Percentiles rank a stretch among this genome's conserved stretches.
These are phyloP conservation scores for Sesia bembeciformis DNA, from an alignment of 2,888 invertebrate genomes.

Conservation along the genomic window DNA sequence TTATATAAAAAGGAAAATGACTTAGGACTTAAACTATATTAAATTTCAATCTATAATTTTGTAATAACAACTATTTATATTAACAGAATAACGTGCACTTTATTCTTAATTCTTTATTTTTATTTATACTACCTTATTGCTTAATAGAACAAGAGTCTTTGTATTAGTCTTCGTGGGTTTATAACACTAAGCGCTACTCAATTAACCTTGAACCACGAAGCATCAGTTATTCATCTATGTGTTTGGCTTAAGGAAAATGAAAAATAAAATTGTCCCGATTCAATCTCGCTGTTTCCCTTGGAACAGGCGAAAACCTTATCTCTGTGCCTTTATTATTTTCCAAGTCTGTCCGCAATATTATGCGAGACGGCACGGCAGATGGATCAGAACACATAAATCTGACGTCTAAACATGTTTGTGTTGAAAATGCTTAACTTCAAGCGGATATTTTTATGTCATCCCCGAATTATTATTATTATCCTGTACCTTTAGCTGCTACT, in stretches of 20 bases:
- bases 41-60: no score
- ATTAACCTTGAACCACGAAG: conserved; percentile 28
- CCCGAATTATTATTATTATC: conserved; percentile 10
- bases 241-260: conserved; percentile 43
- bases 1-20: no score
- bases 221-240: conserved; percentile 36
- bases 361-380: conserved; percentile 58
- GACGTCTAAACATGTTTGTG: conserved; percentile 61
- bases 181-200: conserved; percentile 20
- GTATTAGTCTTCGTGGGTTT: background rate
- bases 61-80: no score
- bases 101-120: no score
- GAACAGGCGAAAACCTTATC: conserved; percentile 59
- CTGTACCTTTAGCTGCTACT: no score
- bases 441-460: conserved; percentile 21
- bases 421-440: conserved; percentile 29
- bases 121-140: no score
- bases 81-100: no score
- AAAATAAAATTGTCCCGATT: conserved; percentile 57
- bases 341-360: conserved; percentile 64
- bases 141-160: no score
- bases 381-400: conserved; percentile 68
- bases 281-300: conserved; percentile 41
- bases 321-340: conserved; percentile 62
- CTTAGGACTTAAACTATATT: no score